These are phyloP conservation scores for Trematocara macrostoma DNA, from an alignment of 2,113 vertebrate genomes.

Conservation along the genomic window DNA sequence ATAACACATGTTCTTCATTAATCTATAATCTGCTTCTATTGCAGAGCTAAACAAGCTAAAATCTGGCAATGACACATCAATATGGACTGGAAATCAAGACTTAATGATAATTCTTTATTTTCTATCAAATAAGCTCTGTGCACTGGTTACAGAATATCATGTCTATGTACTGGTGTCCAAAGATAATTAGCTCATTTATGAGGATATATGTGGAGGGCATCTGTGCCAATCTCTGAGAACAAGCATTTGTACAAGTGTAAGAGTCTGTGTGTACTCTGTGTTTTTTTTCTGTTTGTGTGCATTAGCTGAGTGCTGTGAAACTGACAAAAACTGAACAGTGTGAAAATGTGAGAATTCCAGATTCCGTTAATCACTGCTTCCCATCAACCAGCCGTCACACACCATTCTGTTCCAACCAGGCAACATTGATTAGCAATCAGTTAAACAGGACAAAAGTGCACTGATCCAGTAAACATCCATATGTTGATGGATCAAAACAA, in stretches of 20 bases:
- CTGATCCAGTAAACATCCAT: background rate
- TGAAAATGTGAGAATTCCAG: background rate
- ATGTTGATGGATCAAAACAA: background rate
- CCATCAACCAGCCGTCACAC: slow-evolving; percentile 6
- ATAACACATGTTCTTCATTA: background rate
- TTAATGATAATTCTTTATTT: background rate
- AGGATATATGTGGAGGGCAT: background rate
- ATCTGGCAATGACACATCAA: slow-evolving; percentile 8
- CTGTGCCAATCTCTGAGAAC: background rate
- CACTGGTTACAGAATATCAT: background rate
- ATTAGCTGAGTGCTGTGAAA: background rate
- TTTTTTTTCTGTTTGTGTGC: background rate
- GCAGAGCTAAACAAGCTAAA: background rate
- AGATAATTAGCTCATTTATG: background rate
- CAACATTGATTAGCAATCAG: slow-evolving; percentile 6
- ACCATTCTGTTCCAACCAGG: background rate
- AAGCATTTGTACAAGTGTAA: background rate
- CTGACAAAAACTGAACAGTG: background rate
- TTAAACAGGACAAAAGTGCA: background rate
- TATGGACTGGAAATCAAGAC: slow-evolving; percentile 3
- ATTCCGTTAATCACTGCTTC: slow-evolving; percentile 5
- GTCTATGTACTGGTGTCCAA: background rate
- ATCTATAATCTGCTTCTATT: background rate
- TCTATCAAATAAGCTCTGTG: background rate
- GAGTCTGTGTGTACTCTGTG: background rate